Base-by-base conservation (phyloP, 2,888 invertebrate species). In the Epicampocera succincta region DNA sequence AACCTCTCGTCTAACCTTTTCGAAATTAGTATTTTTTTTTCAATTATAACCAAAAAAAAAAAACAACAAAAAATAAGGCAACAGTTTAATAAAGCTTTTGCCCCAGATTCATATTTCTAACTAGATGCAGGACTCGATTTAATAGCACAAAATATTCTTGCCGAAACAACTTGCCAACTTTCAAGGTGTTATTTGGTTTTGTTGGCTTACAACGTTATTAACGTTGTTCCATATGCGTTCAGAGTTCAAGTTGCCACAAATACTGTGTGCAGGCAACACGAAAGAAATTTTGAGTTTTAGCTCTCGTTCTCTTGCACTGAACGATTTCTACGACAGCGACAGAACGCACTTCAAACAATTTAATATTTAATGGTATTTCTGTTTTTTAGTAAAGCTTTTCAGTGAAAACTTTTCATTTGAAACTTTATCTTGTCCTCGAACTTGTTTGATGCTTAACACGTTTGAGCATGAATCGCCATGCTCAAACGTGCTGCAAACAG, bases 111-210 rank as follows among this genome's bases (percentile, higher is more conserved):
- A 33, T 58, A 9, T 69, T 40, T 12, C 46, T 9, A 33, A 1
- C 3, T 8, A 33, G 1, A 1, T 33, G 8, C 33, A 11, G 38
- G 50, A 60, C 48, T 54, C 12, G 33, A 8, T 33, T 33, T 5
- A 33, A 33, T 63, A 15, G n/a, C 52, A 63, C n/a, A 33, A 63
- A 33, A 44, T 54, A 52, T 33, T 33, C 5, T 33, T 33, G 29
- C 19, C 15, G 5, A 72, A 63, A 50, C 50, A 52, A 54, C 63
- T 63, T 50, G 38, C 8, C 42, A 54, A 63, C n/a, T 46, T 73
- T 52, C 42, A 61, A 72, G 60, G 61, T 52, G 48, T 72, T 52
- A 15, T 38, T 33, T 33, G 3, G 1, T 33, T 33, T 33, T 8
- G 1, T 33, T 71, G 40, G 15, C 21, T 72, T 61, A 44, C 42